Conservation (phyloP, 2,113 vertebrate species). For the Menura novaehollandiae region DNA sequence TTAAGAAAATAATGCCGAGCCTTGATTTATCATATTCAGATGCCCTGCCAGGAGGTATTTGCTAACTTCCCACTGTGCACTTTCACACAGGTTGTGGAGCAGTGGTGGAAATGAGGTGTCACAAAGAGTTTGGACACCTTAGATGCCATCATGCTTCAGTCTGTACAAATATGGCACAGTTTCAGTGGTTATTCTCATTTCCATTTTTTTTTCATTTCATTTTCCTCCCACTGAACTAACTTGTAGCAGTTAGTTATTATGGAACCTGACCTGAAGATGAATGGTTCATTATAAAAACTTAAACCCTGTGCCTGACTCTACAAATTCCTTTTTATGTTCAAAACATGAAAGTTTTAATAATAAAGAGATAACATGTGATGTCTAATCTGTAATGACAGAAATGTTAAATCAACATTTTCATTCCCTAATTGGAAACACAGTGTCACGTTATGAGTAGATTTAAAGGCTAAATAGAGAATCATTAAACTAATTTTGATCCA, state of each 20-base stretch:
- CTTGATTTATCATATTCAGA: not conserved
- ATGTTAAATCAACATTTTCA: conserved; percentile 17
- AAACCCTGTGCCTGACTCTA: not conserved
- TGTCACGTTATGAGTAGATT: not conserved
- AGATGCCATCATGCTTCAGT: not conserved
- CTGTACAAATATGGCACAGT: not conserved
- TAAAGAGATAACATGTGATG: not conserved
- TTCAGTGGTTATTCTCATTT: not conserved
- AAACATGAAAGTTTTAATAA: not conserved
- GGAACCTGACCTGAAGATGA: conserved; percentile 30
- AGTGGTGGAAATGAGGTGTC: not conserved
- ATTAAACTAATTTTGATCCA: conserved; percentile 38
- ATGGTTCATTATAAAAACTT: conserved; percentile 21
- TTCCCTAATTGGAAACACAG: conserved; percentile 7
- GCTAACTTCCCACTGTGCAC: not conserved
- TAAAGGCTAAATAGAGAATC: not conserved
- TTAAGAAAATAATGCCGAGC: not conserved
- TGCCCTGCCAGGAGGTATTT: not conserved
- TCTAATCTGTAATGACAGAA: conserved; percentile 25
- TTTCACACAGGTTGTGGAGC: not conserved
- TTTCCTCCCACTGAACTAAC: conserved; percentile 9
- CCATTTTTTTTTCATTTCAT: conserved; percentile 1
- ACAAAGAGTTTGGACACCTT: not conserved
- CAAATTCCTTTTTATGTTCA: not conserved
- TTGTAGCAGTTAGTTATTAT: not conserved